These are phyloP conservation scores for Puma concolor DNA, from an alignment of 2,113 vertebrate genomes.

Conservation along the genomic window DNA sequence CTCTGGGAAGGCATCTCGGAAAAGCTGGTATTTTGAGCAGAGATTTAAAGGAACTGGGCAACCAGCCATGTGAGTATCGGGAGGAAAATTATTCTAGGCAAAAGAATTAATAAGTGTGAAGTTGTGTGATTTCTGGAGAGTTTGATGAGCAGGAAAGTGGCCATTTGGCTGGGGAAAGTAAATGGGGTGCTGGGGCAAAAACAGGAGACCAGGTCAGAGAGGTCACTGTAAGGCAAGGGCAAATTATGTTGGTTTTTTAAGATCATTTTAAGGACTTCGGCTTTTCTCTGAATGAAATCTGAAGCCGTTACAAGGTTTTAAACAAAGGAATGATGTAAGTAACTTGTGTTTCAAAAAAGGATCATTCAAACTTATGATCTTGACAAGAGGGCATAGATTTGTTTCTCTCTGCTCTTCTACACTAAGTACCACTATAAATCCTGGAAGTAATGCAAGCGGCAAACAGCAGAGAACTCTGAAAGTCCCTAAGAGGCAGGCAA, in stretches of 20 bases:
- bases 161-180: neutral
- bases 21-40: neutral
- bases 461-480: neutral
- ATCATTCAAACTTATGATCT: neutral
- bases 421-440: neutral
- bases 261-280: neutral
- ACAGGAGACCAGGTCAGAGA: neutral
- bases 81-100: neutral
- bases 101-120: neutral
- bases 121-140: neutral
- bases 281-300: neutral
- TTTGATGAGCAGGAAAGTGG: neutral
- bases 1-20: neutral
- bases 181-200: neutral
- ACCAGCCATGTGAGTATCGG: neutral
- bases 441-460: neutral
- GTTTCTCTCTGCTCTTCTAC: neutral
- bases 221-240: neutral
- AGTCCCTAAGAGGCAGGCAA: neutral
- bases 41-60: neutral
- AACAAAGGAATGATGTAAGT: neutral
- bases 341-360: neutral
- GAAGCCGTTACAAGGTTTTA: neutral
- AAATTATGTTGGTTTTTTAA: neutral
- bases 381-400: neutral